Evolutionary conservation across 2,113 vertebrate species (phyloP).

Genomic region (Malurus cyaneus): DNA sequence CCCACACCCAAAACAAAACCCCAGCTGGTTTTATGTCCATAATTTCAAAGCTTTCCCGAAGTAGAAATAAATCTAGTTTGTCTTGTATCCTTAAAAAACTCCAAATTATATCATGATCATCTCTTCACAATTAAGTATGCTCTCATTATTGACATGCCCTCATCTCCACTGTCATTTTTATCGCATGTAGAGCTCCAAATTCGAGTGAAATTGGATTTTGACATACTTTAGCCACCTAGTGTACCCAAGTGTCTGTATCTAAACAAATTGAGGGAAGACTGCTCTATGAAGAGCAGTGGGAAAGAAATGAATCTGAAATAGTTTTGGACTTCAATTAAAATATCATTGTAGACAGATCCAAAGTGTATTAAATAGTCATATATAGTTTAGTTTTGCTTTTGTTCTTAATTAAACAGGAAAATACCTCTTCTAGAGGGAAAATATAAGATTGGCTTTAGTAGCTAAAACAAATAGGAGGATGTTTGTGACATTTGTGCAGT

Average conservation of each 20-base stretch:
- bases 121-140: constrained; percentile 20
- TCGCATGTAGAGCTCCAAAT: constrained; percentile 28
- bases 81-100: not conserved
- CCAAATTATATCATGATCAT: constrained; percentile 25
- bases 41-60: constrained; percentile 7
- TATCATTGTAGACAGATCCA: not conserved
- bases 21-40: constrained; percentile 22
- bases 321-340: not conserved
- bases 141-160: constrained; percentile 45
- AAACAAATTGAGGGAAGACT: not conserved
- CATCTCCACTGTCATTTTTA: constrained; percentile 56
- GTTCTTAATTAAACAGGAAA: not conserved
- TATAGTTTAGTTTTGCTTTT: not conserved
- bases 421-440: not conserved
- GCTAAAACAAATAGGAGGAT: constrained; percentile 16
- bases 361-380: not conserved
- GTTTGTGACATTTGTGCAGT: constrained; percentile 16
- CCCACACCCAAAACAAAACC: constrained; percentile 2
- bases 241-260: not conserved
- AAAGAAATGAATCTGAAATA: not conserved
- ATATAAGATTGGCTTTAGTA: not conserved
- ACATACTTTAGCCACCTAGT: not conserved
- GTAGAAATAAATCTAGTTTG: constrained; percentile 10
- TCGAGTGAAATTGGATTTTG: constrained; percentile 13
- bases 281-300: not conserved